Percentiles rank a stretch among this genome's conserved stretches.
phyloP scores from a whole-genome alignment of 2,797 vertebrate genomes.

The Enteromius anoplus region DNA sequence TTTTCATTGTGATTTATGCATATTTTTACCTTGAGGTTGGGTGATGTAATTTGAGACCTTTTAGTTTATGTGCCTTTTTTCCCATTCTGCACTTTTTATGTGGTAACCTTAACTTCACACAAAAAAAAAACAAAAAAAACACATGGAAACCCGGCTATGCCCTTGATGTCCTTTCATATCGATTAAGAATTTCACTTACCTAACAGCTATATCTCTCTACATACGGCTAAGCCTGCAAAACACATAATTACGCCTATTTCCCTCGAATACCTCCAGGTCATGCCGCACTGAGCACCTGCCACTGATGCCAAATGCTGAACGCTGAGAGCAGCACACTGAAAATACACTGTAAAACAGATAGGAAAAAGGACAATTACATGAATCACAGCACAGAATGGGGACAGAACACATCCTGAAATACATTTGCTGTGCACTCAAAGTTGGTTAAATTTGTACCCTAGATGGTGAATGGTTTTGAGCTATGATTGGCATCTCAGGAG shows the following conservation, averaged over 20 bases:
- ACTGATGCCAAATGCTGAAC: conserved; percentile 16
- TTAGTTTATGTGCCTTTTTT: not conserved
- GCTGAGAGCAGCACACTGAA: not conserved
- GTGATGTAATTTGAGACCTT: not conserved
- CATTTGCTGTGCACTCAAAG: not conserved
- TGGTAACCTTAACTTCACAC: not conserved
- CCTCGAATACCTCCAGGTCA: conserved; percentile 20
- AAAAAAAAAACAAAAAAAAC: not conserved
- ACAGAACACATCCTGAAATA: not conserved
- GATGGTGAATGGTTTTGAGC: not conserved
- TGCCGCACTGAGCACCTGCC: conserved; percentile 17
- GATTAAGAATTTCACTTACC: not conserved
- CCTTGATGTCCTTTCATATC: not conserved
- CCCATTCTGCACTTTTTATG: not conserved
- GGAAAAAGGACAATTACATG: conserved; percentile 16
- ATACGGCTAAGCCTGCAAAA: conserved; percentile 24
- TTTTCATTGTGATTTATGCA: not conserved
- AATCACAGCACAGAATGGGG: conserved; percentile 10
- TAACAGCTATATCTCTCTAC: conserved; percentile 14
- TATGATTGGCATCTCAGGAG: not conserved
- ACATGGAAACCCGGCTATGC: not conserved
- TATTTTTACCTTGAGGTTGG: not conserved
- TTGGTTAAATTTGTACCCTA: not conserved
- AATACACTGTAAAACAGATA: not conserved
- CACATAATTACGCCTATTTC: conserved; percentile 14